Evolutionary conservation across 2,888 invertebrate species (phyloP), one percentile per base, ranked within the genome.

Genomic region (Malachius bipustulatus): DNA sequence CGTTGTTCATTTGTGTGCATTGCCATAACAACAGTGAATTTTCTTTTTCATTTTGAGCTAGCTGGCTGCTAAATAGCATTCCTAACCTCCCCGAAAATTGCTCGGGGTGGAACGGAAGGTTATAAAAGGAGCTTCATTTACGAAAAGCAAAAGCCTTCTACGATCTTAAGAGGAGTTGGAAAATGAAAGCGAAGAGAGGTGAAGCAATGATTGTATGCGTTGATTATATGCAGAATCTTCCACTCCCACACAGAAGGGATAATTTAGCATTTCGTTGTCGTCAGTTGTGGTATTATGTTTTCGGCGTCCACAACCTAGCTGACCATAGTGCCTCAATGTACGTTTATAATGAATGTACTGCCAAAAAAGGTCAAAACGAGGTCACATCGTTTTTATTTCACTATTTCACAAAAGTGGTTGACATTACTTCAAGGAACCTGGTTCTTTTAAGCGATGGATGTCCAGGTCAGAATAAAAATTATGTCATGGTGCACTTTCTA

Each of bases 221-320:
- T 41, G 40, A 42, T 34, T 43, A 36, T 31, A 40, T 42, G 43
- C 40, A 45, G 33, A 43, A 44, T 36, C 37, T 45, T 1, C 43
- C 38, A 15, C 33, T 43, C 9, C 43, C 40, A 4, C 42, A 40
- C 26, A 42, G 39, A 12, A 37, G 32, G 11, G 31, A 36, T 3
- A 45, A 42, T 29, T 36, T 39, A n/a, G 41, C 38, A 27, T 43
- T 42, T 31, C 38, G 38, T 32, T 3, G 32, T n/a, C 30, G 43
- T n/a, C 41, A 43, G 32, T 26, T 45, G 15, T 45, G 45, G 45
- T 41, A 39, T 32, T 33, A 42, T 29, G 40, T 42, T 24, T 44
- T 45, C 40, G 41, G 37, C 33, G 39, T 45, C 12, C 45, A 45
- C 15, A 30, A 43, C 16, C 24, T 40, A 13, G 39, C 40, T 16